Evolutionary conservation across 2,797 vertebrate species (phyloP), one percentile per base, ranked within the genome.

Genomic region (Hippoglossus hippoglossus): DNA sequence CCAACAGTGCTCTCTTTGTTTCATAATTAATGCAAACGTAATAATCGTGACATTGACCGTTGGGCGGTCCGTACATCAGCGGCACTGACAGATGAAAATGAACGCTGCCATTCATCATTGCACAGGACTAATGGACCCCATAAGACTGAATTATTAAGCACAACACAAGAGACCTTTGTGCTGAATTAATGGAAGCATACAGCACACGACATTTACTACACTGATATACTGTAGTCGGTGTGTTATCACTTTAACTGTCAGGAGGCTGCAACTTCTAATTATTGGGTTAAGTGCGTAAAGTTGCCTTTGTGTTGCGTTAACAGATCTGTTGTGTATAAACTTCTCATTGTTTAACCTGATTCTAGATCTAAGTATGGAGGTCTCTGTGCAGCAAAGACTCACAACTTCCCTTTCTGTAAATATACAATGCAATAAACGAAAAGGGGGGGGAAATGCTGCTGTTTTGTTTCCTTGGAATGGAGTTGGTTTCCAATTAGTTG

Each of bases 1-100:
- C 67, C 1, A 31, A 91, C 90, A 91, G 84, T 69, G 77, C 84
- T 54, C 54, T 68, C 88, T 89, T 90, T 93, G 89, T 93, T 88
- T 90, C 87, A 82, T 89, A 87, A 91, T 91, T 88, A 91, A 91
- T 91, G 89, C 84, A 91, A 90, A 88, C 52, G 66, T 80, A 87
- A 93, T 88, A 92, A 91, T 83, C 81, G 25, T 90, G 91, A 90
- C 86, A 89, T 75, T 86, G 90, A 87, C 72, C 71, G 77, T 72
- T 67, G 85, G 85, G 82, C 62, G 56, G 87, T 77, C 84, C 5
- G 47, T 84, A 79, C 80, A 89, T 91, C 88, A 90, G 69, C 50
- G 8, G 82, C 77, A 6, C 75, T 67, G 77, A 87, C 85, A 86
- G 67, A 73, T 81, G 75, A 89, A 90, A 82, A 91, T 90, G 83